Evolutionary conservation across 2,888 invertebrate species (phyloP), one percentile per base, ranked within the genome.

Genomic region (Hesperia comma): DNA sequence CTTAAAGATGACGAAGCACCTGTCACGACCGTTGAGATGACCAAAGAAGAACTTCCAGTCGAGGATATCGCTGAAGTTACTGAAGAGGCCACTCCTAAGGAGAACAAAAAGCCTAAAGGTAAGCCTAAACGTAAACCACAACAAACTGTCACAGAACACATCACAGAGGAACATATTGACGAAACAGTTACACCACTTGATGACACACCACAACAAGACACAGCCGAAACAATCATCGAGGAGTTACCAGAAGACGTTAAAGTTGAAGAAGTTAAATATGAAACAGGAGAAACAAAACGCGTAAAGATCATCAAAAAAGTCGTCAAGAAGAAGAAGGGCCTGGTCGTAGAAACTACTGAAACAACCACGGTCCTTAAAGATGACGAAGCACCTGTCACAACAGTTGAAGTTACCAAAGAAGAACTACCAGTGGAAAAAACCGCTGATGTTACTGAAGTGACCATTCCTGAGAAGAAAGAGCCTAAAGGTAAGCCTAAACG

Each of bases 301-400:
- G 53, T 69, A 0, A 72, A 69, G 0, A 79, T 76, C 76, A 6
- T 61, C 68, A 41, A 32, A 10, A 46, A 33, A 66, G 73, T 74
- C 0, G 81, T 79, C 43, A 84, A 83, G 66, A 77, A 81, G 73
- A 77, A 81, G 69, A 72, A 79, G 37, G 86, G 80, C 8, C 78
- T 75, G 19, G 82, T 80, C 69, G 68, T 88, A 61, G 80, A 87
- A 75, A 76, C 87, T 69, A 75, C 83, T 71, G 55, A 86, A 77
- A 74, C 85, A 75, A 74, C 73, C 68, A 41, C 43, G 4, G n/a
- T 15, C 6, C 43, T 4, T 2, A 43, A 10, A n/a, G 15, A 43
- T 5, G 43, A 43, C 79, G 21, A 73, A 80, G 70, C 84, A 87
- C 21, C 19, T 14, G 8, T 51, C 8, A 33, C 33, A 33, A 33